Percentiles rank a stretch among this genome's conserved stretches.
These are phyloP conservation scores for Tragelaphus strepsiceros DNA, from an alignment of 2,113 vertebrate genomes.

Conservation along the genomic window DNA sequence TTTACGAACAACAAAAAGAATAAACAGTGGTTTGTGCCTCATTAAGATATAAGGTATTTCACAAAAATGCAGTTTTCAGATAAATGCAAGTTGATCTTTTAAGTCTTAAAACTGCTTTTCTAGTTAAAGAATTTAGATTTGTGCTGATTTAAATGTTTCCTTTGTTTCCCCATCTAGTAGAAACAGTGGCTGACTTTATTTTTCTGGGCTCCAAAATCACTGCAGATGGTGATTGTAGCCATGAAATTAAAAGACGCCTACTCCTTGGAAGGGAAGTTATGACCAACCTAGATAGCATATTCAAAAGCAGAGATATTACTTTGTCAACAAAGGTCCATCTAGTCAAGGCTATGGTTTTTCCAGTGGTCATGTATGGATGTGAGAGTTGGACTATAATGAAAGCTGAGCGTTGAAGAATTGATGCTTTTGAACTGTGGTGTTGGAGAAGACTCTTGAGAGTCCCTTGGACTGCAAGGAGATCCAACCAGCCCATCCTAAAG, in stretches of 20 bases:
- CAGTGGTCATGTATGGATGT: background rate
- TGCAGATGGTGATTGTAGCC: background rate
- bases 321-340: background rate
- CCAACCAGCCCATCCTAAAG: background rate
- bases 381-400: background rate
- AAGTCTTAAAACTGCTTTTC: background rate
- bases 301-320: background rate
- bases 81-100: background rate
- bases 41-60: background rate
- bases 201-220: background rate
- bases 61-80: background rate
- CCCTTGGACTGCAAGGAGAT: background rate
- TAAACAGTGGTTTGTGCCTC: background rate
- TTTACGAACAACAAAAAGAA: background rate
- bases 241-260: background rate
- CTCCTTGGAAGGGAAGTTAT: background rate
- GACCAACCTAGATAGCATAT: background rate
- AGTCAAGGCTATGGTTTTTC: background rate
- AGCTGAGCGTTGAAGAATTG: accelerated
- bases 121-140: background rate
- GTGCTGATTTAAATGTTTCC: background rate
- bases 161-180: background rate
- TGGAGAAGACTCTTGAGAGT: background rate
- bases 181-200: background rate
- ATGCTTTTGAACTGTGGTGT: background rate